Evolutionary conservation across 2,888 invertebrate genomes (phyloP), one percentile per base, ranked within the genome.

Genomic region (Polymixis flavicincta): DNA sequence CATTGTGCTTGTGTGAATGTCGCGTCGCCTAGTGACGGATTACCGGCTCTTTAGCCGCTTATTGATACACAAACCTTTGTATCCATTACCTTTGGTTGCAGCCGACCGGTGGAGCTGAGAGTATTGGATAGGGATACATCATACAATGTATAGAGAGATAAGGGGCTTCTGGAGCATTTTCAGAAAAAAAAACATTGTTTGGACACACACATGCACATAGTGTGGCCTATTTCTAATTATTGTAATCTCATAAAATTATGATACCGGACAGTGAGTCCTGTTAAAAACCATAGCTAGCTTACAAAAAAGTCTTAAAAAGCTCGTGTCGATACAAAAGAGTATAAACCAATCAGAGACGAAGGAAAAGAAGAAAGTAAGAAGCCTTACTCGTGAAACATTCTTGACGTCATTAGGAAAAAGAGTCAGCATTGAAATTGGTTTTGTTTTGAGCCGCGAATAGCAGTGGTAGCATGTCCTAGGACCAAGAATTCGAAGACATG

Each of bases 1-100:
- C 87, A 91, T 95, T 94, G 94, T 95, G 87, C 87, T 88, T 77
- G 78, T 82, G 87, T 87, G 89, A 85, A 83, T 88, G 89, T 88
- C 90, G 85, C 89, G 88, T 90, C 76, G 86, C 91, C 89, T 90
- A 89, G 91, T 95, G 95, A 96, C 95, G 94, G 94, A 95, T 95
- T 94, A 95, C 93, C 87, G 87, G 83, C 89, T 90, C 89, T 90
- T 94, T 92, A 94, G 91, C 92, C 92, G 92, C 92, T 93, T 94
- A 94, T 92, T 91, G 91, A 89, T 91, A 89, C 88, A 83, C 85
- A 80, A 85, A 86, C 88, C 89, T 90, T 92, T 91, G 90, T 90
- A 79, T 75, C 71, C 76, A 84, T 83, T 80, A 79, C 86, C 88
- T 92, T 92, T 91, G 85, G 75, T 37, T 68, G 74, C 78, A 75